These are phyloP conservation scores for Philereme transversata DNA, from an alignment of 2,888 invertebrate genomes.

Conservation along the genomic window DNA sequence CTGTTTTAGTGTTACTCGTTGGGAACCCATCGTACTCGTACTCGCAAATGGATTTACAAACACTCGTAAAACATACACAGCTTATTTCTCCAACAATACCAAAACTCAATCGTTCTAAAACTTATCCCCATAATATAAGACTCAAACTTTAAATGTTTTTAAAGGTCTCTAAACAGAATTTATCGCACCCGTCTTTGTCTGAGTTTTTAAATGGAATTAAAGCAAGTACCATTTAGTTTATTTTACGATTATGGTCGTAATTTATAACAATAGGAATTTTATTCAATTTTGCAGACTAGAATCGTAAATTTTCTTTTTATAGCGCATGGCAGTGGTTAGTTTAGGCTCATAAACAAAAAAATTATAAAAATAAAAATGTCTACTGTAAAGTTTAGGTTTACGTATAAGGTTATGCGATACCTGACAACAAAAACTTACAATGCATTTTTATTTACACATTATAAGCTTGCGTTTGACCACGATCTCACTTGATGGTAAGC, in stretches of 20 bases:
- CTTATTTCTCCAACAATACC: not conserved
- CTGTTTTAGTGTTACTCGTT: too few relatives aligned
- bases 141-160: not conserved
- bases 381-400: too few relatives aligned
- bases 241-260: constrained; percentile 19
- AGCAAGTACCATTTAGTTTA: constrained; percentile 11
- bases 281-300: constrained; percentile 15
- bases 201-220: too few relatives aligned
- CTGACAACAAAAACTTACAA: too few relatives aligned
- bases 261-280: constrained; percentile 12
- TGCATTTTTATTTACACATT: too few relatives aligned
- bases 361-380: too few relatives aligned
- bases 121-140: constrained; percentile 18
- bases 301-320: constrained; percentile 19
- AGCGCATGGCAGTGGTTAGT: constrained; percentile 7
- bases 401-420: too few relatives aligned
- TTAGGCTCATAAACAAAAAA: too few relatives aligned
- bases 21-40: too few relatives aligned
- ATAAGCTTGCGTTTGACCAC: too few relatives aligned
- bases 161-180: constrained; percentile 5
- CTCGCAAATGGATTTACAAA: not conserved
- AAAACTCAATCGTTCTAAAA: constrained; percentile 7
- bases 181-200: not conserved
- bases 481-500: too few relatives aligned
- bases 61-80: constrained; percentile 11